Base-by-base conservation (phyloP, 2,113 vertebrate species). In the Oriolus oriolus region DNA sequence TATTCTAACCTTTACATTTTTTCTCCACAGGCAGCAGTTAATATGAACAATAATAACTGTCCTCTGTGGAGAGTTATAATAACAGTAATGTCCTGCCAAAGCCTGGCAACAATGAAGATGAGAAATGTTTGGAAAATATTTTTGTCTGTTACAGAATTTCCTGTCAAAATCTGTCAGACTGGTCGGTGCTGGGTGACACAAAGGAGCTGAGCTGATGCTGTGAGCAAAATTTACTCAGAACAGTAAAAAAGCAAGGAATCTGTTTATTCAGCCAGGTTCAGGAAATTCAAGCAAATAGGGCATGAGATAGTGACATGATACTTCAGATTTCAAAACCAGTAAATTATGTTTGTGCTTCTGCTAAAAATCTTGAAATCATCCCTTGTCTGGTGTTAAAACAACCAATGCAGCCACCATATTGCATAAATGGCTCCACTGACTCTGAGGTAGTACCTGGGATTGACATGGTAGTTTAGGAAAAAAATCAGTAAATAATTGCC, bases 1-100 rank as follows among this genome's bases (percentile, higher is more conserved):
- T 80, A 56, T 71, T 84, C 47, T 90, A 89, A 56, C 31, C 12
- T 90, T 85, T 90, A 33, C 20, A 78, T 7, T 6, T 91, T 96
- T 82, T 64, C 28, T 39, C 19, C 65, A 81, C 12, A 35, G 6
- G 74, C 37, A 20, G 49, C 11, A 64, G 13, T 71, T 89, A 56
- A 44, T 57, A 81, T 15, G 5, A 59, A 27, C 12, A 39, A 37
- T 30, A 74, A 52, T 27, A 84, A 52, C 20, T 37, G 11, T 22
- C 20, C 45, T 35, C 70, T 61, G 26, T 69, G 30, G 26, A 69
- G 54, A 42, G 26, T 49, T 47, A 35, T 5, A 82, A 31, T 35
- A 69, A 35, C 17, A 76, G 31, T 42, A 35, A 5, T 17, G 19
- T 60, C 41, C 37, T 87, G 21, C 6, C 84, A 94, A 92, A 79